Base-by-base conservation (phyloP, 2,113 vertebrate species). In the Protobothrops mucrosquamatus region DNA sequence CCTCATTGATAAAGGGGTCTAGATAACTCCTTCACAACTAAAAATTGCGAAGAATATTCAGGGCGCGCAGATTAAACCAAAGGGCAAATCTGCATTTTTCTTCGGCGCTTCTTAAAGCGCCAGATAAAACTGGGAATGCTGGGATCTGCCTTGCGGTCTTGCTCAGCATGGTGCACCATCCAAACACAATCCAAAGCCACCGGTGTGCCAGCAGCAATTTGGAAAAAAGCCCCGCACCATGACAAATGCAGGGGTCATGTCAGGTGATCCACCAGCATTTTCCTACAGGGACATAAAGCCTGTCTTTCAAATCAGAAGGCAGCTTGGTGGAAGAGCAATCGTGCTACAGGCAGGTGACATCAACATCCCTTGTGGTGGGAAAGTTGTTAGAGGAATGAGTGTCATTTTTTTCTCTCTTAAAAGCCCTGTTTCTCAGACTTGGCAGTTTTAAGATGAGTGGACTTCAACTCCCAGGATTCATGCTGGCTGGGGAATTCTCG, bases 1-100 rank as follows among this genome's bases (percentile, higher is more conserved):
- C 88, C 74, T 95, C 61, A 57, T 91, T 89, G 93, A 88, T 22
- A 93, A 94, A 93, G 88, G 95, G 91, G 14, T 90, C 91, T 91
- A 55, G 92, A 92, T 93, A 95, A 88, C 1, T 5, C 61, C 39
- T 81, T 43, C 8, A 81, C 18, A 81, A 20, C 74, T 22, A 39
- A 89, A 90, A 52, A 89, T 91, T 26, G 87, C 85, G 10, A 10
- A 48, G 74, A n/a, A 61, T 23, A 4, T 8, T 91, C 52, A 26
- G 34, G 74, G 15, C 15, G 46, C 46, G 4, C 55, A 34, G 5
- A 9, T 59, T 48, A 86, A 85, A 92, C 22, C 8, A 43, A 29
- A 39, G 43, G 2, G 54, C 55, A 22, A 22, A 59, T 85, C 8
- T 51, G 46, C 43, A 14, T 52, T 43, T 52, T 48, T 6, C 10